These are phyloP conservation scores for Antedon bifida DNA, from an alignment of 35 echinoderm and acorn worm species.

Conservation along the genomic window DNA sequence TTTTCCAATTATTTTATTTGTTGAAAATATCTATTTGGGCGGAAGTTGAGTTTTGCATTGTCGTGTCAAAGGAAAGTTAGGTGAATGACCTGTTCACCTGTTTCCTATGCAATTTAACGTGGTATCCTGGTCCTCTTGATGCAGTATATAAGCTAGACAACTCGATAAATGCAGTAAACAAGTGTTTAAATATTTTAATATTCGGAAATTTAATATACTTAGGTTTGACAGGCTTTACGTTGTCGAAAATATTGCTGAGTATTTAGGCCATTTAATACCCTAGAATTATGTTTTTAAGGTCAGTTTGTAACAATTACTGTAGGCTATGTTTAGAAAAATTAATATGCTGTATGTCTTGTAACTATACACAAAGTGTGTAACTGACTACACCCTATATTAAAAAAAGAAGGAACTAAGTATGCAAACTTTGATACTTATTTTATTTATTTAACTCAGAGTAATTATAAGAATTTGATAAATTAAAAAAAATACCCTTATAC, in stretches of 20 bases:
- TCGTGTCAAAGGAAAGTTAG: neutral
- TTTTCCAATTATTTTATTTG: neutral
- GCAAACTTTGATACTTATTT: too few species aligned
- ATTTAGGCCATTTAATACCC: neutral
- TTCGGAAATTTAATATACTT: neutral
- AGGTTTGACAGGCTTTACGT: neutral
- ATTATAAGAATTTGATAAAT: too few species aligned
- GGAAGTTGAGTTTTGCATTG: neutral
- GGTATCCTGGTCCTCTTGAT: neutral
- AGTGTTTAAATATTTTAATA: neutral
- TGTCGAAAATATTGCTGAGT: neutral
- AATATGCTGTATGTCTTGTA: too few species aligned
- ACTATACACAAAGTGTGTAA: too few species aligned
- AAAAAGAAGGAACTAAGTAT: too few species aligned
- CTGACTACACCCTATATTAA: too few species aligned
- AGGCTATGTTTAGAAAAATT: too few species aligned
- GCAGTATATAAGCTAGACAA: neutral
- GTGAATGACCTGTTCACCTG: neutral
- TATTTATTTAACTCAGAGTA: too few species aligned
- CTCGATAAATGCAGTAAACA: neutral
- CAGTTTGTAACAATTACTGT: too few species aligned
- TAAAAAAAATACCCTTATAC: too few species aligned
- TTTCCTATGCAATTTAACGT: neutral
- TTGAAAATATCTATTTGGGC: slow-evolving; percentile 2
- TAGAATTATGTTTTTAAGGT: neutral